Percentiles rank a stretch among this genome's conserved stretches.
phyloP scores from a whole-genome alignment of 2,888 invertebrate genomes.

The Spisula solida region DNA sequence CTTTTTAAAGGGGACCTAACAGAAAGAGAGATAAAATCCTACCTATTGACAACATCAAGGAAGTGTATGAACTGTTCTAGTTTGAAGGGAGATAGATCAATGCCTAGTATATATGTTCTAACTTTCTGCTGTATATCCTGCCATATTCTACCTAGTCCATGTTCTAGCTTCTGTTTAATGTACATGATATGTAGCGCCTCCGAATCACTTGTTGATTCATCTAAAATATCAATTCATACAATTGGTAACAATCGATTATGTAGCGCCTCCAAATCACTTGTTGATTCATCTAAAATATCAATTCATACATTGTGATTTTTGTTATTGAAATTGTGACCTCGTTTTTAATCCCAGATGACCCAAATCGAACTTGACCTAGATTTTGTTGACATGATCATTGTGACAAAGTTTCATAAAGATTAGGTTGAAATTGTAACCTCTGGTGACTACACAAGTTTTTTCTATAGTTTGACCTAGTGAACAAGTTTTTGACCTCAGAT shows the following conservation, averaged over 20 bases:
- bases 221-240: slow-evolving; percentile 23
- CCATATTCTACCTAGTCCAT: slow-evolving; percentile 95
- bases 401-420: too few species aligned
- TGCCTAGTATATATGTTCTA: slow-evolving; percentile 91
- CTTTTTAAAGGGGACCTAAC: too few species aligned
- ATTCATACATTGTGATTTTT: background rate
- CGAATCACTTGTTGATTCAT: slow-evolving; percentile 39
- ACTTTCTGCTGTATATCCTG: slow-evolving; percentile 97
- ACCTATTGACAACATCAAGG: slow-evolving; percentile 94
- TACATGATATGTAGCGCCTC: slow-evolving; percentile 89
- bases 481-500: too few species aligned
- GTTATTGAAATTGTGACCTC: too few species aligned
- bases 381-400: too few species aligned
- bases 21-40: slow-evolving; percentile 49
- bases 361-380: too few species aligned
- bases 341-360: too few species aligned
- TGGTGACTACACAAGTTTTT: too few species aligned
- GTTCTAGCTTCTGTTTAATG: slow-evolving; percentile 95
- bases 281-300: slow-evolving; percentile 47
- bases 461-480: too few species aligned
- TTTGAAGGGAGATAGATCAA: slow-evolving; percentile 94
- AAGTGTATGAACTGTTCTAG: slow-evolving; percentile 98
- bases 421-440: too few species aligned
- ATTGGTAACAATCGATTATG: background rate
- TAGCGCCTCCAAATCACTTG: slow-evolving; percentile 86